These are phyloP conservation scores for Heterocephalus glaber DNA, from an alignment of 2,113 vertebrate species.

Conservation along the genomic window DNA sequence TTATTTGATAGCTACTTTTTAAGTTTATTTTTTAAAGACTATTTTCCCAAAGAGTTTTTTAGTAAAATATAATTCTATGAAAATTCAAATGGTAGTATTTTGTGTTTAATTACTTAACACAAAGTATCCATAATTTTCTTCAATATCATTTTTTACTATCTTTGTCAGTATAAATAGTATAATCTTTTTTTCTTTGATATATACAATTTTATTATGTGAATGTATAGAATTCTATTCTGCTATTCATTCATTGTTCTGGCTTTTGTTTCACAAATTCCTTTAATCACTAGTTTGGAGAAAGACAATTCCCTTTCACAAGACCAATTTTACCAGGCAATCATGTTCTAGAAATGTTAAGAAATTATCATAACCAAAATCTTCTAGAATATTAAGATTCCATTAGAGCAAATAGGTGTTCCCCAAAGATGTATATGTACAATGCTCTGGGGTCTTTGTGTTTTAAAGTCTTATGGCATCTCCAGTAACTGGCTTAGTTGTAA, in stretches of 20 bases:
- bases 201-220: not conserved
- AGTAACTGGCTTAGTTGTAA: slow-evolving; percentile 1
- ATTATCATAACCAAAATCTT: slow-evolving; percentile 15
- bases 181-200: not conserved
- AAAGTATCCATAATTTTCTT: not conserved
- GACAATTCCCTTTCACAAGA: not conserved
- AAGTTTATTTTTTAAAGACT: not conserved
- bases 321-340: not conserved
- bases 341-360: slow-evolving; percentile 52
- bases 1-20: not conserved
- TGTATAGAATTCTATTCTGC: not conserved
- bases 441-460: not conserved
- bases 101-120: not conserved
- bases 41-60: not conserved
- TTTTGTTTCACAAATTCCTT: not conserved
- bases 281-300: slow-evolving; percentile 28
- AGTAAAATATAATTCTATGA: not conserved
- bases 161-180: not conserved
- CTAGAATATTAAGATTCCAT: not conserved
- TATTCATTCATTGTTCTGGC: not conserved
- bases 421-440: not conserved
- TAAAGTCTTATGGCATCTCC: not conserved
- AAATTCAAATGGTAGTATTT: not conserved
- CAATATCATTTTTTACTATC: not conserved
- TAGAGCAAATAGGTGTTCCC: not conserved